Evolutionary conservation across 2,113 vertebrate genomes (phyloP).

Genomic region (Dasyurus viverrinus): DNA sequence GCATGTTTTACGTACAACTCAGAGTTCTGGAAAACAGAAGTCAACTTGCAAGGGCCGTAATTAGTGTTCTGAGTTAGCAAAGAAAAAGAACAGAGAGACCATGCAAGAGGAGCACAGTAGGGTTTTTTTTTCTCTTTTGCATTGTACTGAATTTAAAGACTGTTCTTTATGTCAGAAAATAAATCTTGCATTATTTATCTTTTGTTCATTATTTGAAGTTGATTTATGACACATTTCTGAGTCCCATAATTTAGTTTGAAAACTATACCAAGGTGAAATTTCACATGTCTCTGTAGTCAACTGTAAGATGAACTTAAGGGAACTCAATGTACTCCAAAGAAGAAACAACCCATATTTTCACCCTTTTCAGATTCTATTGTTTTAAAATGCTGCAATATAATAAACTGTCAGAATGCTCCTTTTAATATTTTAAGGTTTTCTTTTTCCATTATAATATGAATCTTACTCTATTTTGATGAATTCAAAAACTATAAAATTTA

Average conservation of each 20-base stretch:
- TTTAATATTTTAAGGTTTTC: conserved; percentile 52
- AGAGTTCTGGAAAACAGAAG: conserved; percentile 88
- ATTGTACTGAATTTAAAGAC: conserved; percentile 78
- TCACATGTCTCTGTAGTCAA: conserved; percentile 62
- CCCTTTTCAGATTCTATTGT: conserved; percentile 50
- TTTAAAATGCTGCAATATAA: conserved; percentile 63
- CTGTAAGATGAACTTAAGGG: conserved; percentile 53
- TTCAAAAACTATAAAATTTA: conserved; percentile 12
- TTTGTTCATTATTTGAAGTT: conserved; percentile 77
- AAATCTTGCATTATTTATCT: conserved; percentile 84
- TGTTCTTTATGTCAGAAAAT: conserved; percentile 81
- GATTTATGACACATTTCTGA: conserved; percentile 80
- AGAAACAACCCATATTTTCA: background rate
- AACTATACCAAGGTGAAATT: conserved; percentile 64
- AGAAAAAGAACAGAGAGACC: conserved; percentile 83
- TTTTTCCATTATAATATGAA: conserved; percentile 55
- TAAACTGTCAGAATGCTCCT: conserved; percentile 62
- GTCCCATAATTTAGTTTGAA: conserved; percentile 77
- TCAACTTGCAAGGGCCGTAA: conserved; percentile 88
- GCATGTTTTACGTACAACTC: conserved; percentile 87
- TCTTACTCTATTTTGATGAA: conserved; percentile 69
- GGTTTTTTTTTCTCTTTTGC: conserved; percentile 75
- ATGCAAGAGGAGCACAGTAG: conserved; percentile 79
- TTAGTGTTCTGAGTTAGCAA: conserved; percentile 86
- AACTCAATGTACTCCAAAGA: background rate